Conservation (phyloP, 2,113 vertebrate genomes). For the Cyphomyrus discorhynchus region DNA sequence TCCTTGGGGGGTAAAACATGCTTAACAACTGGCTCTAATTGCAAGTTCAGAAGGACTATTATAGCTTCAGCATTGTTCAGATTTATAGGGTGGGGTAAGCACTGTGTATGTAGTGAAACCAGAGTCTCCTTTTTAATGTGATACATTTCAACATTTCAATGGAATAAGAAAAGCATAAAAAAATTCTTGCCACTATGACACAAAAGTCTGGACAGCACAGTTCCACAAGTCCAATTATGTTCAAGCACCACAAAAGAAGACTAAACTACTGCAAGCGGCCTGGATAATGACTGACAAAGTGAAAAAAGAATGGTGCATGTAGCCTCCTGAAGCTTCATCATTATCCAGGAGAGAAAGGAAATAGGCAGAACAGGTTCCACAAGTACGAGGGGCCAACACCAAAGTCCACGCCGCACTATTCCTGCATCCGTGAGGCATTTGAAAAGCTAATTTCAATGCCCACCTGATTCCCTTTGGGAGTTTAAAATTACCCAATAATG, state of each 20-base stretch:
- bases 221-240: neutral
- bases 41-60: neutral
- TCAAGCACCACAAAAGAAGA: neutral
- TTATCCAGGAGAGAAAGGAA: neutral
- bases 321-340: neutral
- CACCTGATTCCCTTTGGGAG: neutral
- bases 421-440: neutral
- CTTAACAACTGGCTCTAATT: neutral
- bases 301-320: neutral
- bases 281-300: conserved; percentile 1
- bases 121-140: neutral
- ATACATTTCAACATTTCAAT: neutral
- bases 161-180: neutral
- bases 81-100: neutral
- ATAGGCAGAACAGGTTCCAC: neutral
- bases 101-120: neutral
- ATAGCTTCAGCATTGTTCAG: neutral
- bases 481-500: neutral
- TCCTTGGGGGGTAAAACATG: conserved; percentile 7
- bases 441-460: neutral
- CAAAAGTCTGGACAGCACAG: neutral
- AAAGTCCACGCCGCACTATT: neutral
- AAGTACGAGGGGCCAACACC: neutral
- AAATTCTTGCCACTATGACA: neutral
- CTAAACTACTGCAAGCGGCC: neutral